Conservation (phyloP, 1,140 invertebrate genomes). For the Chelonus insularis region DNA sequence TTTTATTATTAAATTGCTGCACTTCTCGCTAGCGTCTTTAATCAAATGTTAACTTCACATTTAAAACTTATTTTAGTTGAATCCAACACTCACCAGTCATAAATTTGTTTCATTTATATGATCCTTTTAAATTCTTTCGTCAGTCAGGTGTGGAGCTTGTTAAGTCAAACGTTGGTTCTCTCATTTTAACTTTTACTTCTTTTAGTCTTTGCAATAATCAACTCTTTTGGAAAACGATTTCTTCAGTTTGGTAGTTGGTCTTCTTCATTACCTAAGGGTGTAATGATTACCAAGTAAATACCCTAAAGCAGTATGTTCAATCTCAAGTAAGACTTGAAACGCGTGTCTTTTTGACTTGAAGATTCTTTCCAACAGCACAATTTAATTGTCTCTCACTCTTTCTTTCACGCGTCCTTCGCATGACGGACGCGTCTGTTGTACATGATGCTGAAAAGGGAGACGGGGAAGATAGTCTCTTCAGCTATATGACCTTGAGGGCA, state of each 20-base stretch:
- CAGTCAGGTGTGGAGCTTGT: conserved; percentile 39
- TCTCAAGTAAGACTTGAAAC: too few species aligned
- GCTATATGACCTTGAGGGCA: neutral
- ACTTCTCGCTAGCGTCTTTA: too few species aligned
- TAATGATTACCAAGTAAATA: too few species aligned
- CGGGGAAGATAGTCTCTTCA: neutral
- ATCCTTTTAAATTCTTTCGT: conserved; percentile 33
- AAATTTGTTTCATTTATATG: conserved; percentile 45
- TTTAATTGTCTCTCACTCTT: conserved; percentile 7
- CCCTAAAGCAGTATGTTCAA: too few species aligned
- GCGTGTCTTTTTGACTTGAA: too few species aligned
- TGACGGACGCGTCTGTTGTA: neutral
- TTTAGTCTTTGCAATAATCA: neutral
- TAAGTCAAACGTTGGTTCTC: conserved; percentile 24
- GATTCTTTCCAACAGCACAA: neutral
- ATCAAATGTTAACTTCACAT: too few species aligned
- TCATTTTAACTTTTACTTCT: neutral
- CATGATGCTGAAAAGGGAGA: neutral
- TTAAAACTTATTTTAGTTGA: too few species aligned
- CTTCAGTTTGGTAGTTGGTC: too few species aligned
- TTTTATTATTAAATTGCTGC: too few species aligned
- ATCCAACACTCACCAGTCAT: too few species aligned
- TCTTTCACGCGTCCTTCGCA: neutral
- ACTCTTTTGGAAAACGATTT: too few species aligned
- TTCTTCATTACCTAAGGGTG: too few species aligned